Base-by-base conservation (phyloP, 1,140 invertebrate species). In the Zaprionus camerounensis region DNA sequence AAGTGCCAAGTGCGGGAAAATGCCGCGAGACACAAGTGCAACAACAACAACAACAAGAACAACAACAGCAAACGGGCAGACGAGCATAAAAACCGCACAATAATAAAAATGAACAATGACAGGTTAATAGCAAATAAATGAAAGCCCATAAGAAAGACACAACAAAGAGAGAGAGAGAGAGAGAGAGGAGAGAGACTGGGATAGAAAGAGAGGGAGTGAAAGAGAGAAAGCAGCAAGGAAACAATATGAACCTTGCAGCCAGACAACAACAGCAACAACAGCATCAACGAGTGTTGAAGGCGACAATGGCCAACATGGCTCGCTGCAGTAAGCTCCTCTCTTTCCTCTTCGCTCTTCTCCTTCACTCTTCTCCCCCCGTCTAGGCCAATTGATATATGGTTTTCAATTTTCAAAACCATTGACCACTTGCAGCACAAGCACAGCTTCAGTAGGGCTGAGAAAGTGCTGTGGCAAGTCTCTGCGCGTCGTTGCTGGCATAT, bases 121-220 rank as follows among this genome's bases (percentile, higher is more conserved):
- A 92, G 91, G 91, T 92, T 92, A 92, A 92, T 92, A 92, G 91
- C 91, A 92, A 92, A 92, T 92, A 92, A 92, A 92, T 92, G 91
- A 92, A 92, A 92, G 83, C 83, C 86, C 90, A 91, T 90, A 91
- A 91, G 90, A 76, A 91, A 79, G 61, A 63, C 80, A 68, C 78
- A 75, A 59, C 64, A 72, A 63, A 22, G 41, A 41, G 38, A 22
- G 41, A 44, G n/a, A n/a, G 13, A 3, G 15, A 49, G 12, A 61
- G 17, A 17, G 1, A 17, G 17, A 17, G n/a, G 41, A 44, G n/a
- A n/a, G 13, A 3, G 15, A 49, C 7, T n/a, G 22, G 34, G 51
- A 28, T 24, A 22, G 26, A 49, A 31, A 55, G 34, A 56, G 36
- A 65, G 36, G 26, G 24, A 59, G 13, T 24, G 13, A 68, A 24